phyloP scores from a whole-genome alignment of 2,113 vertebrate species.

The Aptenodytes forsteri region DNA sequence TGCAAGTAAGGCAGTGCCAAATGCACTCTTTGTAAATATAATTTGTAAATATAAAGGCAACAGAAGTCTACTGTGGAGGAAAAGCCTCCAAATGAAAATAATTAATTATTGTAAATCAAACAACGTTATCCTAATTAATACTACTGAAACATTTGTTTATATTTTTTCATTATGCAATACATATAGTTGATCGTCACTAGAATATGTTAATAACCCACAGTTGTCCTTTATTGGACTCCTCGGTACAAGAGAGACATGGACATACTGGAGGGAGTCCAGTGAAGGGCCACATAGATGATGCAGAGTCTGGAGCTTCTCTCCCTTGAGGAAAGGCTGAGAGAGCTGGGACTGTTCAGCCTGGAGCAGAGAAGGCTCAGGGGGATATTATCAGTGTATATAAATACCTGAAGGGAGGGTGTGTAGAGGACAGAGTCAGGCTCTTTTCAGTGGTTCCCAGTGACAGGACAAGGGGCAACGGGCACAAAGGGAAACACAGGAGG shows the following conservation, averaged over 20 bases:
- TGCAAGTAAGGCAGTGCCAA: background rate
- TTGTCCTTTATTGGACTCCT: background rate
- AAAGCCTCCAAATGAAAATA: background rate
- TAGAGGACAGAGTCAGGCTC: background rate
- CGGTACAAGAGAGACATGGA: background rate
- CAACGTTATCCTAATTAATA: background rate
- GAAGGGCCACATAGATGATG: background rate
- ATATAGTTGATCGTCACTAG: background rate
- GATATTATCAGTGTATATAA: background rate
- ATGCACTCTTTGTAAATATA: background rate
- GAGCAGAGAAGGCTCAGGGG: background rate
- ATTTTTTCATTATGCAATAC: background rate
- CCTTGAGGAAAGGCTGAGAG: background rate
- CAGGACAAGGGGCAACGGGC: background rate
- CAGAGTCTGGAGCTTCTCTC: background rate
- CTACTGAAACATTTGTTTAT: background rate
- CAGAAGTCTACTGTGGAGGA: background rate
- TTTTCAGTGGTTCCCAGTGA: background rate
- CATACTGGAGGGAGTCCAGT: background rate
- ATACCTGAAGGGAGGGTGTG: background rate
- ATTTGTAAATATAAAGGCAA: background rate
- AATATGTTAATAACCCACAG: background rate
- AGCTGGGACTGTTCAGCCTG: background rate
- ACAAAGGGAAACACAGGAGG: background rate
- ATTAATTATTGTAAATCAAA: background rate